Conservation (phyloP, 2,888 invertebrate genomes). For the Tipula unca region DNA sequence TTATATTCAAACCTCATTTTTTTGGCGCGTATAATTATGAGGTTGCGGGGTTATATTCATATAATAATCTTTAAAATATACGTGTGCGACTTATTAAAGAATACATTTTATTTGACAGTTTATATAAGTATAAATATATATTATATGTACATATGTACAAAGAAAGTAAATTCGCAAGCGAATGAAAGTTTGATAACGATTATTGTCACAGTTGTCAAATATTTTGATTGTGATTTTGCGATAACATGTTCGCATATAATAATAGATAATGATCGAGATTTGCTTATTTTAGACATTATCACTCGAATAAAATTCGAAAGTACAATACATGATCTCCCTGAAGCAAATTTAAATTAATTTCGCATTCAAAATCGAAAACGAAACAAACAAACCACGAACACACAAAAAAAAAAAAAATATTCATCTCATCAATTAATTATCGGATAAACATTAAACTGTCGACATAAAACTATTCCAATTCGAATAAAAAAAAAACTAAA, state of each 20-base stretch:
- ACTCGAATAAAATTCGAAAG: not conserved
- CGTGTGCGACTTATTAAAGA: not conserved
- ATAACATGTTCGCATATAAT: not conserved
- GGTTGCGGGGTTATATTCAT: not conserved
- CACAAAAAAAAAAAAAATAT: not conserved
- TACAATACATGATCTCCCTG: not conserved
- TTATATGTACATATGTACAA: no score
- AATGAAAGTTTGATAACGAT: not conserved
- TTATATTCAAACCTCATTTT: no score
- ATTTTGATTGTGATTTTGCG: not conserved
- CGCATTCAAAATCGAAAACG: not conserved
- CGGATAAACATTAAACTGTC: not conserved
- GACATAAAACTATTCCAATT: not conserved
- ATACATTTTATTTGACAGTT: not conserved
- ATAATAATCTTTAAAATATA: not conserved
- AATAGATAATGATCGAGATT: not conserved
- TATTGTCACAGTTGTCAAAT: not conserved
- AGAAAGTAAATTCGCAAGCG: no score
- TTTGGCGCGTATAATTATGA: no score
- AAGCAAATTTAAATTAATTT: not conserved
- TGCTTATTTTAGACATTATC: not conserved
- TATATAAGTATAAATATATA: not conserved
- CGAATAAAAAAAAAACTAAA: not conserved
- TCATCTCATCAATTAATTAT: not conserved
- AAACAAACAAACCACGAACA: not conserved